Conservation (phyloP, 2,797 vertebrate genomes). For the Knipowitschia caucasica region DNA sequence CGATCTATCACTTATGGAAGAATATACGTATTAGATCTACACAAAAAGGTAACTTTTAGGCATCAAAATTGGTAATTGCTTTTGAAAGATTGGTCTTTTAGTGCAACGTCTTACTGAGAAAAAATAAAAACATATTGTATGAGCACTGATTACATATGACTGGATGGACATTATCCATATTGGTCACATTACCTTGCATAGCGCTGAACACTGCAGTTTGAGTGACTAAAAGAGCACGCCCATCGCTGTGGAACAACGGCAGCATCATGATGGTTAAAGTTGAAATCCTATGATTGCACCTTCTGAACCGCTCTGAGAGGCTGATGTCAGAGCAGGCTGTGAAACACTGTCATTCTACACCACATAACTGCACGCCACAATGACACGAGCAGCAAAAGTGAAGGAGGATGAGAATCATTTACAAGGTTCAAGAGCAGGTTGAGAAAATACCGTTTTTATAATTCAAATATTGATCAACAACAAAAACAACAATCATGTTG, state of each 20-base stretch:
- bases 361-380: constrained; percentile 8
- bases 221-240: constrained; percentile 32
- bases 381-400: background rate
- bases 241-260: constrained; percentile 44
- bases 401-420: background rate
- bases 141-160: too few species aligned
- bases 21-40: too few species aligned
- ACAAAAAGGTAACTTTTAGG: background rate
- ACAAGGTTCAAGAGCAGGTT: too few species aligned
- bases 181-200: constrained; percentile 16
- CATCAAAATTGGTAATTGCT: too few species aligned
- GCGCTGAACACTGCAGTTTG: constrained; percentile 24
- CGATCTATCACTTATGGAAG: too few species aligned
- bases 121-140: too few species aligned
- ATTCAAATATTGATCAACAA: too few species aligned
- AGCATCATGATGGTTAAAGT: constrained; percentile 38
- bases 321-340: constrained; percentile 44
- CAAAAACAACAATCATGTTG: too few species aligned
- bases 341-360: constrained; percentile 36
- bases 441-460: too few species aligned
- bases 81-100: too few species aligned
- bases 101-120: too few species aligned
- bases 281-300: constrained; percentile 56
- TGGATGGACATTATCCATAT: background rate
- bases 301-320: constrained; percentile 48